These are phyloP conservation scores for Lasioglossum leucozonium DNA, from an alignment of 2,888 invertebrate species.

Conservation along the genomic window DNA sequence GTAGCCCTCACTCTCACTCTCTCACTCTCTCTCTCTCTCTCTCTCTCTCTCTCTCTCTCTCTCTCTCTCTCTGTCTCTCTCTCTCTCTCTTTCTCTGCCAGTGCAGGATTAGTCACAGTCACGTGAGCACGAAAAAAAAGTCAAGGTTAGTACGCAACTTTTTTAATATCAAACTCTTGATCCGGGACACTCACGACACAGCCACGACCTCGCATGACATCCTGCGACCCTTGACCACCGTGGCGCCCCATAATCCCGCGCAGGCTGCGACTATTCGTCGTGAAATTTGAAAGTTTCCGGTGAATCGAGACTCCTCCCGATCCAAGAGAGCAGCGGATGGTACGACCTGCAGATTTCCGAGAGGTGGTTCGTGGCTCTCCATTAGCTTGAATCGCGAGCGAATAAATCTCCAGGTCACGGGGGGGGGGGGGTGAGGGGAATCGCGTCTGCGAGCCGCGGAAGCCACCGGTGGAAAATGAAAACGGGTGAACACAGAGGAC, in stretches of 20 bases:
- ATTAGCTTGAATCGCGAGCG: conserved; percentile 12
- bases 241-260: neutral
- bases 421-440: neutral
- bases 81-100: too few relatives aligned
- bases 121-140: too few relatives aligned
- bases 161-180: too few relatives aligned
- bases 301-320: neutral
- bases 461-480: conserved; percentile 10
- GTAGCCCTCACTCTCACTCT: too few relatives aligned
- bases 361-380: neutral
- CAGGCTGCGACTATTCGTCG: neutral
- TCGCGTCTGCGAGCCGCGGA: neutral
- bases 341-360: neutral
- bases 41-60: too few relatives aligned
- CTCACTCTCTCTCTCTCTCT: too few relatives aligned
- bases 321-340: neutral
- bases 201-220: neutral
- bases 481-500: neutral
- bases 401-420: neutral
- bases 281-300: neutral
- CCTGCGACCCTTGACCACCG: conserved; percentile 12
- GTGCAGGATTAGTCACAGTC: too few relatives aligned
- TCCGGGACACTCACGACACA: too few relatives aligned
- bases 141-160: too few relatives aligned
- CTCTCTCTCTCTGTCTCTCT: too few relatives aligned